phyloP scores from a whole-genome alignment of 2,888 invertebrate species.

The Drosophila mimetica region DNA sequence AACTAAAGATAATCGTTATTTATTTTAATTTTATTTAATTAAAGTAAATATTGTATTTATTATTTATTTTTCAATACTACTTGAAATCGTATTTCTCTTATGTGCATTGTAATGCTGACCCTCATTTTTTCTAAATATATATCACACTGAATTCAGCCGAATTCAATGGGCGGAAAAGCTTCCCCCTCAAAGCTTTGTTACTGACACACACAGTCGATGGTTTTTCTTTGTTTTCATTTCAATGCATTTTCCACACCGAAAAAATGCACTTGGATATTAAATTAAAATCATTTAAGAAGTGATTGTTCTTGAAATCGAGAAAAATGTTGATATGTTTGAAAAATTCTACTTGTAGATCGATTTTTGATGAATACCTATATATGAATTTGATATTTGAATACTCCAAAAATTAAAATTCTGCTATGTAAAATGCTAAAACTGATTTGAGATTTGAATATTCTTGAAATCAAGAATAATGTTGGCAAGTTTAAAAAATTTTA shows the following conservation, averaged over 20 bases:
- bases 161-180: slow-evolving; percentile 9
- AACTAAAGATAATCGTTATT: too few species aligned
- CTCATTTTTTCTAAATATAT: slow-evolving; percentile 7
- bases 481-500: too few species aligned
- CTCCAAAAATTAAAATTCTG: neutral
- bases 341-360: neutral
- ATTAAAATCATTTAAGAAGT: too few species aligned
- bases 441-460: too few species aligned
- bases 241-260: slow-evolving; percentile 29
- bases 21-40: too few species aligned
- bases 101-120: slow-evolving; percentile 3
- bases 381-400: neutral
- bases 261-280: too few species aligned
- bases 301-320: too few species aligned
- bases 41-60: too few species aligned
- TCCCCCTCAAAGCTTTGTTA: slow-evolving; percentile 1
- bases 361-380: too few species aligned
- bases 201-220: slow-evolving; percentile 1
- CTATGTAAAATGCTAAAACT: neutral
- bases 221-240: slow-evolving; percentile 19
- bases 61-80: too few species aligned
- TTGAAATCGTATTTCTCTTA: neutral
- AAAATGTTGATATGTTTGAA: too few species aligned
- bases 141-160: neutral
- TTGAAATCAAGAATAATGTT: too few species aligned